phyloP scores from a whole-genome alignment of 1,140 invertebrate species.

The Steinernema khuongi region DNA sequence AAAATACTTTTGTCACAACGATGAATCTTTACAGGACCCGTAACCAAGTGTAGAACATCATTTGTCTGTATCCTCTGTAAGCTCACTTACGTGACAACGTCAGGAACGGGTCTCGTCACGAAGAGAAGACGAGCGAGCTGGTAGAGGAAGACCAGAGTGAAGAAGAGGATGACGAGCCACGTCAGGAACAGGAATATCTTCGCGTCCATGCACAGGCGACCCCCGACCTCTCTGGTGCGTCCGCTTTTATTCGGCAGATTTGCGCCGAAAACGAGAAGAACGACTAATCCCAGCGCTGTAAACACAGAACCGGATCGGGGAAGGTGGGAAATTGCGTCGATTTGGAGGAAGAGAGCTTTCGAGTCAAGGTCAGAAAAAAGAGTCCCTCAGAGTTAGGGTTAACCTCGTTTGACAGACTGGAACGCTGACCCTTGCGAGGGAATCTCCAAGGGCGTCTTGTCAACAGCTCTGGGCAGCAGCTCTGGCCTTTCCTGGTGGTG shows the following conservation, averaged over 20 bases:
- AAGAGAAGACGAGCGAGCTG: background rate
- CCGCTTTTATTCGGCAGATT: slow-evolving; percentile 1
- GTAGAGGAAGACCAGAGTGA: slow-evolving; percentile 2
- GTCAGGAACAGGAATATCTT: background rate
- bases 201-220: background rate
- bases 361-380: background rate
- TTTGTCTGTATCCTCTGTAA: background rate
- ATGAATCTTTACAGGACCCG: too few species aligned
- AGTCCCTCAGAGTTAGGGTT: too few species aligned
- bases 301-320: background rate
- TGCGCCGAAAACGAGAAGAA: slow-evolving; percentile 3
- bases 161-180: background rate
- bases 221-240: background rate
- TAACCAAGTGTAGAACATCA: background rate
- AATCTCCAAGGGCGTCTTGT: too few species aligned
- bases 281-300: background rate
- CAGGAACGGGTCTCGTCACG: background rate
- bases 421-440: too few species aligned
- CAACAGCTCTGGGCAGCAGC: too few species aligned
- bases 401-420: too few species aligned
- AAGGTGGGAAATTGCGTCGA: background rate
- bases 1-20: too few species aligned
- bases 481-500: too few species aligned
- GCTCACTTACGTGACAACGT: background rate
- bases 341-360: background rate